These are phyloP conservation scores for Alethe castanea DNA, from an alignment of 2,113 vertebrate species.

Conservation along the genomic window DNA sequence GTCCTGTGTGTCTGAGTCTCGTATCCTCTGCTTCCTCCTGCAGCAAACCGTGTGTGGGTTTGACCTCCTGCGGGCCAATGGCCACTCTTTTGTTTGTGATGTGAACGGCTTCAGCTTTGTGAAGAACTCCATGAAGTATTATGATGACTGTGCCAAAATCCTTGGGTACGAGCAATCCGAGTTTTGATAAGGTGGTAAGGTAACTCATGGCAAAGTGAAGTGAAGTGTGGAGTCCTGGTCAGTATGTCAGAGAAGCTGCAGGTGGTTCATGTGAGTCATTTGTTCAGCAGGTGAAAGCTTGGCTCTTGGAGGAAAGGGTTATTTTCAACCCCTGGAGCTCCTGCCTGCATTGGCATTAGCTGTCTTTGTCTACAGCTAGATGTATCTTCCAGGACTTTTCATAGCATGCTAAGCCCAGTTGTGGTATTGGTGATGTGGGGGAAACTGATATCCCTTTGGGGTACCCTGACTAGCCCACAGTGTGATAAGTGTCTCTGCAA, in stretches of 20 bases:
- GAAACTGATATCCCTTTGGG: background rate
- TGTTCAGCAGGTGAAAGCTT: background rate
- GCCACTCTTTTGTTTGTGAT: constrained; percentile 96
- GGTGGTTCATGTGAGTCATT: background rate
- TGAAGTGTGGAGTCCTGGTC: background rate
- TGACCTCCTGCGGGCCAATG: constrained; percentile 93
- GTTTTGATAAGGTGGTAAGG: background rate
- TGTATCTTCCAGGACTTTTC: background rate
- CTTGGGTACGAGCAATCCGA: constrained; percentile 79
- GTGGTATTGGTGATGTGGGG: background rate
- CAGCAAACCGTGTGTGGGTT: constrained; percentile 99
- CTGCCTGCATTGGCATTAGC: background rate
- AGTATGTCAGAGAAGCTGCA: background rate
- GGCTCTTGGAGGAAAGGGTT: background rate
- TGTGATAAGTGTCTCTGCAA: background rate
- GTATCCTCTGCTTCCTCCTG: background rate
- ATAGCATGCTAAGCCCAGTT: background rate
- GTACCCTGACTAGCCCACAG: background rate
- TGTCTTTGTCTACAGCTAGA: background rate
- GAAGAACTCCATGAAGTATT: constrained; percentile 99
- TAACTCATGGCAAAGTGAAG: background rate
- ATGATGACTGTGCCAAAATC: constrained; percentile 98
- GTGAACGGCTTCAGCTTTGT: constrained; percentile 99
- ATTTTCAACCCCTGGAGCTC: background rate
- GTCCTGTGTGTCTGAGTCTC: background rate